Base-by-base conservation (phyloP, 1,140 invertebrate genomes). In the Melipona quadrifasciata region DNA sequence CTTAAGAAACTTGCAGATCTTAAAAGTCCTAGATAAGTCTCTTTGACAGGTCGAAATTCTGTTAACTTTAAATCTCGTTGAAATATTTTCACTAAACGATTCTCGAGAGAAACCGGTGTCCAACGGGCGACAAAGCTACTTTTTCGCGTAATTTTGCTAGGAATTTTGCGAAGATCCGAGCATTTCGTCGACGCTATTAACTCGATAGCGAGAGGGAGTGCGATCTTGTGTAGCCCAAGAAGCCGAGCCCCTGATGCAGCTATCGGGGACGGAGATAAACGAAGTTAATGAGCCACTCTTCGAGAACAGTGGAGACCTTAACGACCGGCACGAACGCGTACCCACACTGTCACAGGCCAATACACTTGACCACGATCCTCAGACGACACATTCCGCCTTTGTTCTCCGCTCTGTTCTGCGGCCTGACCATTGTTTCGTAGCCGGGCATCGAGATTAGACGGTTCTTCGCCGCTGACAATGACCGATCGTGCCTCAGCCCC, bases 221-320 rank as follows among this genome's bases (percentile, higher is more conserved):
- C 34, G 55, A 47, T 82, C 80, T 55, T 53, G 16, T 39, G 58
- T 34, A 53, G 61, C 67, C 65, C 34, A 80, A 87, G 87, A 81
- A 88, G 74, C 78, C 58, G 53, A 88, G 72, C 27, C 71, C 58
- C 71, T 34, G 81, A 79, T 84, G 47, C 53, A 64, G 31, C 58
- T 88, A 87, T 87, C 86, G 82, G 71, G 86, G 71, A 71, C 72
- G 86, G 39, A 88, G 87, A 88, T 87, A 88, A 87, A 84, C 82
- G 87, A 87, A 87, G 86, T 87, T 88, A 88, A 88, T 88, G 86
- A 88, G 81, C 86, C 75, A 73, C 67, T 88, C 74, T 80, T 77
- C 71, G 77, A 61, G 87, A 87, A 88, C 86, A 87, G 86, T 72
- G 82, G 65, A 83, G 75, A 77, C 76, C 86, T 58, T 84, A 88